Conservation (phyloP, 2,797 vertebrate species). For the Dryobates pubescens region DNA sequence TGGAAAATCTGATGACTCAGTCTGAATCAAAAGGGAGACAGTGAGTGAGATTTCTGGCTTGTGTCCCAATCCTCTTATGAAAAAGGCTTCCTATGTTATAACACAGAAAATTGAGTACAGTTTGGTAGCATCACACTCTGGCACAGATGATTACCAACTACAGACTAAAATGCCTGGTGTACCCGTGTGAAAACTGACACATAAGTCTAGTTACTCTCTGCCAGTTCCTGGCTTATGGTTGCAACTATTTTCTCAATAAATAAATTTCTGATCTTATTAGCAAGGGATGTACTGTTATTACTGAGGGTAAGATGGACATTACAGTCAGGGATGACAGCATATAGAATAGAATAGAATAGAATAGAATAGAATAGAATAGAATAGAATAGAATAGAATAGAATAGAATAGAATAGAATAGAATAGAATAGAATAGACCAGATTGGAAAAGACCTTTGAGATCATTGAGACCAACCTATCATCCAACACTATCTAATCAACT, state of each 20-base stretch:
- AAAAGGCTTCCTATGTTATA: constrained; percentile 24
- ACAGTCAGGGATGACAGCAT: neutral
- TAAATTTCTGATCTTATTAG: neutral
- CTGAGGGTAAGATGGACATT: neutral
- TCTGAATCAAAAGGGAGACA: constrained; percentile 21
- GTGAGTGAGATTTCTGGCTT: constrained; percentile 44
- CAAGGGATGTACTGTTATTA: neutral
- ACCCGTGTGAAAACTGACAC: neutral
- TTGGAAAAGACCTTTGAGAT: too few relatives aligned
- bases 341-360: too few relatives aligned
- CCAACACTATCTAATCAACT: too few relatives aligned
- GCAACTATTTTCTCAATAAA: neutral
- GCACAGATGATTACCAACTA: neutral
- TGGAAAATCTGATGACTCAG: constrained; percentile 51
- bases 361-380: too few relatives aligned
- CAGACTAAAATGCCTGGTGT: neutral
- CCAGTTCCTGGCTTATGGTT: neutral
- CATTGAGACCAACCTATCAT: too few relatives aligned
- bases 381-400: too few relatives aligned
- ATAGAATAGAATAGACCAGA: too few relatives aligned
- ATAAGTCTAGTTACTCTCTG: neutral
- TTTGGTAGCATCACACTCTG: constrained; percentile 26
- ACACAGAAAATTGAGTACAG: constrained; percentile 15
- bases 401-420: too few relatives aligned
- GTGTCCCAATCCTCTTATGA: neutral